Evolutionary conservation across 1,140 invertebrate species (phyloP).

Genomic region (Bombus fervidus): DNA sequence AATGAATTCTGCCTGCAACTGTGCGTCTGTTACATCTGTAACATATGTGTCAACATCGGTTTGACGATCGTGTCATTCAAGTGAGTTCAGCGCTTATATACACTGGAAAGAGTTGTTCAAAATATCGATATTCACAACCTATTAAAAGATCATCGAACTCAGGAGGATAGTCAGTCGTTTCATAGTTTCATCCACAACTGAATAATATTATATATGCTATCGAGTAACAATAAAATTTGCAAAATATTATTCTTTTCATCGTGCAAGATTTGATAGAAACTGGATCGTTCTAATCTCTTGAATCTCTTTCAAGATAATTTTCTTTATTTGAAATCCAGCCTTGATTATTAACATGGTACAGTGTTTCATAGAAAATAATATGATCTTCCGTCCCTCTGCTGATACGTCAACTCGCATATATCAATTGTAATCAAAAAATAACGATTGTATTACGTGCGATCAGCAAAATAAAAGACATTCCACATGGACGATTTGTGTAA

Average conservation of each 20-base stretch:
- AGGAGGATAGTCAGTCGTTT: too few species aligned
- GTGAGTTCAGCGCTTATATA: too few species aligned
- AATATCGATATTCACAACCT: too few species aligned
- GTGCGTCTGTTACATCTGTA: too few species aligned
- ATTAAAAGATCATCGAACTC: too few species aligned
- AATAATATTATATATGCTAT: too few species aligned
- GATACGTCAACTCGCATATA: not conserved
- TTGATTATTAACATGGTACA: constrained; percentile 36
- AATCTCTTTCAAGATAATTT: not conserved
- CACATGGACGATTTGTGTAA: not conserved
- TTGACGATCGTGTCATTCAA: too few species aligned
- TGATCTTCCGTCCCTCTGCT: not conserved
- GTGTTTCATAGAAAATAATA: constrained; percentile 13
- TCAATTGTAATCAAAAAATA: not conserved
- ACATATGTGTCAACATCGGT: too few species aligned
- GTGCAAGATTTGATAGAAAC: not conserved
- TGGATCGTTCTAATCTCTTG: not conserved
- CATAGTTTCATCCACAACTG: too few species aligned
- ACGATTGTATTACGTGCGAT: not conserved
- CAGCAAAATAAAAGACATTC: not conserved
- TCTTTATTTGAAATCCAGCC: not conserved
- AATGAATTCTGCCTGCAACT: too few species aligned
- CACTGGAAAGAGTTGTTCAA: too few species aligned
- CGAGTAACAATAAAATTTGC: not conserved
- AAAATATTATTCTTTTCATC: not conserved